Conservation (phyloP, 1,140 invertebrate genomes). For the Yoshiicerus persimilis region DNA sequence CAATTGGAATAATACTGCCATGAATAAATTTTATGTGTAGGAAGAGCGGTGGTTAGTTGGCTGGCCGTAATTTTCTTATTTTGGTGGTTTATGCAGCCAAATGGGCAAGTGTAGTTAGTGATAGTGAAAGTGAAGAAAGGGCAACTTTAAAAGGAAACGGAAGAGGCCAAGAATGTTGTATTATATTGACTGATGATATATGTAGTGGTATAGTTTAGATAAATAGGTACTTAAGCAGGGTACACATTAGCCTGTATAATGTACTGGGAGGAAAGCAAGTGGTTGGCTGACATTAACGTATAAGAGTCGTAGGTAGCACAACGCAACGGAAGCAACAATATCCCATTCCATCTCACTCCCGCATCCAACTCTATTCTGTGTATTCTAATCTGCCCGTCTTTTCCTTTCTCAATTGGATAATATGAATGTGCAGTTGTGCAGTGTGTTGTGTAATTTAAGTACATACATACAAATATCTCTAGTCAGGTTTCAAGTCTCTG, state of each 20-base stretch:
- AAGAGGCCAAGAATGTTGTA: not conserved
- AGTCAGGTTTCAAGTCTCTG: not conserved
- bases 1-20: slow-evolving; percentile 13
- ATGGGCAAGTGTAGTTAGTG: not conserved
- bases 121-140: not conserved
- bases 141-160: not conserved
- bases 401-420: slow-evolving; percentile 23
- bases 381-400: not conserved
- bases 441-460: not conserved
- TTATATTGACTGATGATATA: not conserved
- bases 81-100: not conserved
- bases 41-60: not conserved
- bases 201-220: not conserved
- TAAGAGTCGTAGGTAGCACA: no score
- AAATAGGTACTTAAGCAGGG: not conserved
- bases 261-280: not conserved
- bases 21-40: not conserved
- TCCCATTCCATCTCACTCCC: not conserved
- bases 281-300: no score
- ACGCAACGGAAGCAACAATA: slow-evolving; percentile 9
- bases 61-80: not conserved
- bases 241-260: not conserved
- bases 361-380: slow-evolving; percentile 1
- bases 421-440: not conserved
- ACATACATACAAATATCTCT: not conserved